A percentile compares a stretch with the other conserved stretches of the same genome.
phyloP scores from a whole-genome alignment of 2,797 vertebrate genomes.

The Helicolenus hilgendorfi region DNA sequence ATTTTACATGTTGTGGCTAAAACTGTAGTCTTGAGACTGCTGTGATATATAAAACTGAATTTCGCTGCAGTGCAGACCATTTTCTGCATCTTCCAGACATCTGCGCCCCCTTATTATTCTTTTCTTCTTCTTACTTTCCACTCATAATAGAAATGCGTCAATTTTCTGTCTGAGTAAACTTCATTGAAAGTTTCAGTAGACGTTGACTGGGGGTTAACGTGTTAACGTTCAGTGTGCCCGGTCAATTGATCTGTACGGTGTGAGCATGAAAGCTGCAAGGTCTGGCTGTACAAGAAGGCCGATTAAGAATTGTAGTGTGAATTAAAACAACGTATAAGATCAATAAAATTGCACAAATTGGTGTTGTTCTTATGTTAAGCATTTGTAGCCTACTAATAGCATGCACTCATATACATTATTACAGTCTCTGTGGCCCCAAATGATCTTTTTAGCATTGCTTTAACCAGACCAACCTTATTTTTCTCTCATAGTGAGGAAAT shows the following conservation, averaged over 20 bases:
- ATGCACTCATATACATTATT: neutral
- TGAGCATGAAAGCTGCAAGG: neutral
- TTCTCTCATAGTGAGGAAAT: neutral
- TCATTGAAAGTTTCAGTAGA: neutral
- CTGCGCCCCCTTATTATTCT: neutral
- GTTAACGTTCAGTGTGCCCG: neutral
- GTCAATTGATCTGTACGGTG: accelerated
- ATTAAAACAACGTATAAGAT: neutral
- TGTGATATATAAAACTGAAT: neutral
- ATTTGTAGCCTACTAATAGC: neutral
- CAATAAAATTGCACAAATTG: neutral
- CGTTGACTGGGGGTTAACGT: neutral
- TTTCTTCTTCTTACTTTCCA: neutral
- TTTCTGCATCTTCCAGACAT: neutral
- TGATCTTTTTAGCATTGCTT: neutral
- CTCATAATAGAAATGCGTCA: accelerated
- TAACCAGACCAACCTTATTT: neutral
- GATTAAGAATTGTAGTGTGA: neutral
- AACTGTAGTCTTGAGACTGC: neutral
- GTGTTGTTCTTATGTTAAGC: neutral
- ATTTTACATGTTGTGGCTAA: neutral
- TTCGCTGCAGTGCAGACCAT: neutral
- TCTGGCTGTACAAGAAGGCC: no score
- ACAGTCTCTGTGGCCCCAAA: neutral
- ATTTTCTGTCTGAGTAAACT: neutral